These are phyloP conservation scores for Australoheros scitulus DNA, from an alignment of 2,113 vertebrate species.

Conservation along the genomic window DNA sequence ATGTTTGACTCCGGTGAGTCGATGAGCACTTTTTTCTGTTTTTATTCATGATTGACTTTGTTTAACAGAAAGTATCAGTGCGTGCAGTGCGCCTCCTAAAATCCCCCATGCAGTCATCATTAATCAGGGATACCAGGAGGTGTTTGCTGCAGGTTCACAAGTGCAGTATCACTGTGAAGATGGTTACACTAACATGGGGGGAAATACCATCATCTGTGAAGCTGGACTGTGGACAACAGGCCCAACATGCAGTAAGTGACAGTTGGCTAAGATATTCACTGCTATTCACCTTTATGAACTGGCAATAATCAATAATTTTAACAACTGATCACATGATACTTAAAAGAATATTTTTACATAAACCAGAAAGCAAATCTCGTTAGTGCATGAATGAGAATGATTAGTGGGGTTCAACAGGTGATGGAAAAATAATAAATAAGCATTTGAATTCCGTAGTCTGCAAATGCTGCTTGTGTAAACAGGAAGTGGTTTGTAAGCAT, in stretches of 20 bases:
- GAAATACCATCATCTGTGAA: no score
- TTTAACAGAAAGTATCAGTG: background rate
- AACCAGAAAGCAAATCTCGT: background rate
- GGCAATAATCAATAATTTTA: background rate
- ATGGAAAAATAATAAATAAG: no score
- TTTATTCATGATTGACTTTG: background rate
- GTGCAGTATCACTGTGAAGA: constrained; percentile 50
- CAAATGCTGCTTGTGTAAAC: no score
- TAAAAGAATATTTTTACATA: no score
- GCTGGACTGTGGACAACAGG: constrained; percentile 2
- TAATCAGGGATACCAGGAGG: background rate
- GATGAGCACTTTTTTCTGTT: background rate
- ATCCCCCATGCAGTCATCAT: constrained; percentile 41
- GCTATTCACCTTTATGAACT: background rate
- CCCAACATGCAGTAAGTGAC: constrained; percentile 29
- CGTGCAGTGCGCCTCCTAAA: constrained; percentile 46
- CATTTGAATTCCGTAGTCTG: no score
- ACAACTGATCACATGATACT: background rate
- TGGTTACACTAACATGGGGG: background rate
- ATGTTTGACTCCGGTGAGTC: background rate
- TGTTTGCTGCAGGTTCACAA: constrained; percentile 14
- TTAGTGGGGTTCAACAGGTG: no score
- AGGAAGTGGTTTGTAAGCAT: no score
- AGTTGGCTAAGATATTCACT: accelerated
- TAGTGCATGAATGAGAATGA: background rate